These are phyloP conservation scores for Lasiurus cinereus DNA, from an alignment of 2,113 vertebrate genomes.

Conservation along the genomic window DNA sequence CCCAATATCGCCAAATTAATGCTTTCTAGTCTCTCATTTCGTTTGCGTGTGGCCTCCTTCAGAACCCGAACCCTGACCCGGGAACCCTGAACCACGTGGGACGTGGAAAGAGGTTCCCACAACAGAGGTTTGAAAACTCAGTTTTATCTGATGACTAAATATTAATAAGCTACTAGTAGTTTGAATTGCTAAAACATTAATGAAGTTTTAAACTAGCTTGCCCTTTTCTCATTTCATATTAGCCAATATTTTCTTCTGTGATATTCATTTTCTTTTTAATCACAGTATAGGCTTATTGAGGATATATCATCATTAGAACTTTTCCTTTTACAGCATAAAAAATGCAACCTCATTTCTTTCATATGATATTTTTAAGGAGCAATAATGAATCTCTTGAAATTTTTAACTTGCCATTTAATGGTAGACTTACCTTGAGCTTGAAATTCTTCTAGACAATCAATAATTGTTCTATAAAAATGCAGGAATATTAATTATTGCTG, in stretches of 20 bases:
- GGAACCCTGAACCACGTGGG: no score
- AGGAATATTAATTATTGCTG: constrained; percentile 80
- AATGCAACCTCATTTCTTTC: constrained; percentile 61
- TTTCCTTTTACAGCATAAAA: constrained; percentile 75
- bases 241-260: constrained; percentile 68
- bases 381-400: constrained; percentile 82
- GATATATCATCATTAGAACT: constrained; percentile 72
- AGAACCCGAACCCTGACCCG: no score
- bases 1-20: no score
- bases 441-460: constrained; percentile 83
- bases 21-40: no score
- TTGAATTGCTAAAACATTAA: constrained; percentile 70
- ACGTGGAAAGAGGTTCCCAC: no score
- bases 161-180: constrained; percentile 61
- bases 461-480: constrained; percentile 82
- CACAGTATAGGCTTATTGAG: not conserved
- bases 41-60: no score
- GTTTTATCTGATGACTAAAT: constrained; percentile 73
- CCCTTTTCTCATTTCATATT: constrained; percentile 63
- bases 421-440: constrained; percentile 82
- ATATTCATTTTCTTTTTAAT: constrained; percentile 72
- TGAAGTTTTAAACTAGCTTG: constrained; percentile 65
- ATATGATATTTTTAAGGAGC: constrained; percentile 80
- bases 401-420: constrained; percentile 85
- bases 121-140: constrained; percentile 66